These are phyloP conservation scores for Cepaea nemoralis DNA, from an alignment of 1,140 invertebrate species.

Conservation along the genomic window DNA sequence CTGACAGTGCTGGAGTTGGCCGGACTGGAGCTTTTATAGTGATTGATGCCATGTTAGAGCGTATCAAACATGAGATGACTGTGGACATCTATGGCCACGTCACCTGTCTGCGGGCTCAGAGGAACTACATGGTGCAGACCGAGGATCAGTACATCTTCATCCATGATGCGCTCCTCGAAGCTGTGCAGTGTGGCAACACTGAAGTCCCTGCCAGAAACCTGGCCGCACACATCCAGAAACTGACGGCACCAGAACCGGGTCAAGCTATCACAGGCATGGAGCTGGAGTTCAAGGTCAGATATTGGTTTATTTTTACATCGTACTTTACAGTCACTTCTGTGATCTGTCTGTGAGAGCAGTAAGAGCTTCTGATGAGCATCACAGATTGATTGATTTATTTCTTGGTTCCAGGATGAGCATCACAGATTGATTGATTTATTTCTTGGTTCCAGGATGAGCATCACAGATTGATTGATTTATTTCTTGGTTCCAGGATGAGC, in stretches of 20 bases:
- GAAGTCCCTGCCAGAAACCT: conserved; percentile 93
- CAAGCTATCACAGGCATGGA: conserved; percentile 90
- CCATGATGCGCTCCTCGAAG: conserved; percentile 91
- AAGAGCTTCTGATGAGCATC: no score
- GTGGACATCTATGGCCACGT: conserved; percentile 99
- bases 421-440: no score
- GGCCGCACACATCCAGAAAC: conserved; percentile 92
- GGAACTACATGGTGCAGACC: conserved; percentile 84
- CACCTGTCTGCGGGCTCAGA: conserved; percentile 94
- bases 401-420: no score
- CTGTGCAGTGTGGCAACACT: conserved; percentile 93
- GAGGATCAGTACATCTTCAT: conserved; percentile 99
- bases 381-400: no score
- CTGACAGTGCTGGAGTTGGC: conserved; percentile 91
- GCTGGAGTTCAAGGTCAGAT: conserved; percentile 90
- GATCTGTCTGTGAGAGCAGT: no score
- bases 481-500: no score
- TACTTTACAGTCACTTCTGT: no score
- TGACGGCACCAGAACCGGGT: conserved; percentile 73
- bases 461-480: no score
- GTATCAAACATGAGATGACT: conserved; percentile 89
- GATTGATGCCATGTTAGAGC: conserved; percentile 98
- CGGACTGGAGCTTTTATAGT: conserved; percentile 97
- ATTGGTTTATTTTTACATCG: no score
- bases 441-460: no score